A percentile compares a stretch with the other conserved stretches of the same genome.
Conservation (phyloP, 1,140 invertebrate genomes). For the Polyergus mexicanus region DNA sequence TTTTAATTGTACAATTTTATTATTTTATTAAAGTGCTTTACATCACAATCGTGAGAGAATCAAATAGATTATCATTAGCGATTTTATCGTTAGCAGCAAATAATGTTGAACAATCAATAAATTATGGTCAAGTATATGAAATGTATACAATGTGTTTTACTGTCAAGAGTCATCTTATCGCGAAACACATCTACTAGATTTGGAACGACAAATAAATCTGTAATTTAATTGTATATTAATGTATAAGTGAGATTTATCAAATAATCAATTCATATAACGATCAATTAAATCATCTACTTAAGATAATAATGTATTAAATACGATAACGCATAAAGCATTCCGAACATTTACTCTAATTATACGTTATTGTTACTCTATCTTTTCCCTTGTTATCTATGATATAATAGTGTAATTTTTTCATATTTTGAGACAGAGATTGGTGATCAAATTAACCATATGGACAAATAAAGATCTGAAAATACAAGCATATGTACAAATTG, state of each 20-base stretch:
- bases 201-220: neutral
- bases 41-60: neutral
- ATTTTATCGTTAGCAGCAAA: neutral
- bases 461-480: slow-evolving; percentile 7
- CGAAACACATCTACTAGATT: neutral
- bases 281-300: neutral
- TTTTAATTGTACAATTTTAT: neutral
- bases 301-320: neutral
- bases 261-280: neutral
- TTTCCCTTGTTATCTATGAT: neutral
- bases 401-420: neutral
- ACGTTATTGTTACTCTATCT: neutral
- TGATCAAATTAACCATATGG: slow-evolving; percentile 9
- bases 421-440: neutral
- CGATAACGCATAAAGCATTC: neutral
- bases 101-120: neutral
- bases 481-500: neutral
- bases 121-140: neutral
- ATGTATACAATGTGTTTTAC: neutral
- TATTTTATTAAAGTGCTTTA: neutral
- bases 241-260: neutral
- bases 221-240: slow-evolving; percentile 4
- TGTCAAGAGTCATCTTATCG: neutral
- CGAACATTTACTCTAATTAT: neutral
- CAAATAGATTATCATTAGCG: slow-evolving; percentile 1